Base-by-base conservation (phyloP, 1,140 invertebrate genomes). In the Drosophila nigrodunni region DNA sequence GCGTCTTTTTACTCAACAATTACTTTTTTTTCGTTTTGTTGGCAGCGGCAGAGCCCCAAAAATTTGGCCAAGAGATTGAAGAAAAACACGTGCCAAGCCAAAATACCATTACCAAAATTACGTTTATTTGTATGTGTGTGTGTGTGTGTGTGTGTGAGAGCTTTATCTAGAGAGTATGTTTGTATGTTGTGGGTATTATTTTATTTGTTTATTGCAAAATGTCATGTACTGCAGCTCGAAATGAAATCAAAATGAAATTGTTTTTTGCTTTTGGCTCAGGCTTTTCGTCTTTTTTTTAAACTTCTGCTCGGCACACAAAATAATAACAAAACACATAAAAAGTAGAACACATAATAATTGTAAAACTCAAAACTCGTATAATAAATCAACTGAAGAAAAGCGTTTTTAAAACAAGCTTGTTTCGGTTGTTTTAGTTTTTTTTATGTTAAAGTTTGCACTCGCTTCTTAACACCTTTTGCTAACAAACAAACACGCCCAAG, bases 71-170 rank as follows among this genome's bases (percentile, higher is more conserved):
- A 55, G 41, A 64, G 46, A 59, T 49, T 72, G 58, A 68, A 82
- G 83, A 80, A 78, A 81, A 89, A 89, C 85, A 89, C 85, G 85
- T 89, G 86, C 85, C 86, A 89, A 89, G 75, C 70, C 75, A 74
- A 74, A 86, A 81, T 78, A 86, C 81, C 81, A 85, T 85, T 85
- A 85, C 82, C 82, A 75, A 77, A 83, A 83, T 49, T 79, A 71
- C 44, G 34, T 59, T 25, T 83, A 21, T 73, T 52, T 79, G 10
- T 35, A 46, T 70, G 44, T 46, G 7, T 35, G 62, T 60, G 54
- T 77, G 54, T 81, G 35, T 49, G 52, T 74, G n/a, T n/a, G n/a
- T n/a, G 47, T 46, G 5, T 62, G 25, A 69, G 47, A 39, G 5
- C 62, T 46, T 44, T 41, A 34, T 43, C 18, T 66, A 46, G 61